A percentile compares a stretch with the other conserved stretches of the same genome.
Conservation (phyloP, 2,888 invertebrate species). For the Andrena bucephala region DNA sequence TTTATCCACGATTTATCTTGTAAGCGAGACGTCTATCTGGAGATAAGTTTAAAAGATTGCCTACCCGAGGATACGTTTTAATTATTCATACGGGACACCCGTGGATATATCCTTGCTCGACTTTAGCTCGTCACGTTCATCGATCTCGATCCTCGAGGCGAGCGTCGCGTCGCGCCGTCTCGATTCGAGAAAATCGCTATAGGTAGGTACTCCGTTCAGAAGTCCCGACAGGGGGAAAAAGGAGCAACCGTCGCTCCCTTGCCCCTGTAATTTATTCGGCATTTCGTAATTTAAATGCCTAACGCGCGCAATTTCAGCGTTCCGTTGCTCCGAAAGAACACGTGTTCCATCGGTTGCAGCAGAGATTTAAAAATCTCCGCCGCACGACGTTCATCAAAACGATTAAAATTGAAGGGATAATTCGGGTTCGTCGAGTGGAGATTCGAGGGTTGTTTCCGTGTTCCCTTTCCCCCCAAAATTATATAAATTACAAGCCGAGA, state of each 20-base stretch:
- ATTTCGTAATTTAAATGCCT: slow-evolving; percentile 50
- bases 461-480: no score
- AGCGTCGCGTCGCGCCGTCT: slow-evolving; percentile 28
- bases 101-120: slow-evolving; percentile 60
- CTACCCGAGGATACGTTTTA: slow-evolving; percentile 58
- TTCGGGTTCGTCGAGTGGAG: neutral
- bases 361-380: neutral
- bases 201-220: slow-evolving; percentile 9
- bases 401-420: slow-evolving; percentile 15
- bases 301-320: slow-evolving; percentile 35
- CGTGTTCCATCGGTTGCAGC: neutral
- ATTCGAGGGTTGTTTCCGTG: neutral
- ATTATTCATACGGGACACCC: slow-evolving; percentile 65
- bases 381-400: neutral
- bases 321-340: slow-evolving; percentile 5
- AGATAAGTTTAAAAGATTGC: slow-evolving; percentile 54
- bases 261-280: slow-evolving; percentile 44
- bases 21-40: slow-evolving; percentile 44
- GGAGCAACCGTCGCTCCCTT: neutral
- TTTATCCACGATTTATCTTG: slow-evolving; percentile 51
- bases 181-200: slow-evolving; percentile 48
- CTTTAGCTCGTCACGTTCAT: slow-evolving; percentile 58
- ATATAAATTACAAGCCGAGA: no score
- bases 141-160: slow-evolving; percentile 57
- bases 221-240: slow-evolving; percentile 8